These are phyloP conservation scores for Cercopithecus diana DNA, from an alignment of 2,797 vertebrate genomes.

Conservation along the genomic window DNA sequence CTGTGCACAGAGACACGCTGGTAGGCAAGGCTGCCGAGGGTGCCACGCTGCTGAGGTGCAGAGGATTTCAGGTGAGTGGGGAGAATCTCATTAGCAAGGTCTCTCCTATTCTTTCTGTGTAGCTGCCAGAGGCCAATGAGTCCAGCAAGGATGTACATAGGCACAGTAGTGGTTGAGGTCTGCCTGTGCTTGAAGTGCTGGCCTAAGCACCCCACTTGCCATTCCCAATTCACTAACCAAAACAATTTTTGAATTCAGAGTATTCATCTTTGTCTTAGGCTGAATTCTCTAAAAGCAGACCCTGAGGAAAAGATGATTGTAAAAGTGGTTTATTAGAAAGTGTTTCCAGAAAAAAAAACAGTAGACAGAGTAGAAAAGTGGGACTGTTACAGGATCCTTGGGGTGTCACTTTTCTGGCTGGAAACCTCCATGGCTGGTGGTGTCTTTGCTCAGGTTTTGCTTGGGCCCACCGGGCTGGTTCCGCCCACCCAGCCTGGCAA, in stretches of 20 bases:
- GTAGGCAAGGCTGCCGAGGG: background rate
- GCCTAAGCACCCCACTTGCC: background rate
- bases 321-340: background rate
- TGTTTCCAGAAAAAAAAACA: background rate
- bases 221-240: background rate
- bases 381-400: background rate
- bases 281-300: background rate
- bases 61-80: background rate
- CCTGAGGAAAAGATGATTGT: background rate
- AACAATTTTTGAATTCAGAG: background rate
- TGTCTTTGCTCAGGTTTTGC: background rate
- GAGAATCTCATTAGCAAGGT: conserved; percentile 30
- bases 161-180: fast-evolving
- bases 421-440: background rate
- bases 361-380: background rate
- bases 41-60: background rate
- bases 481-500: background rate
- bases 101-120: background rate
- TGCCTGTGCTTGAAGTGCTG: background rate
- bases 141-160: background rate
- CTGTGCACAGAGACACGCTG: background rate
- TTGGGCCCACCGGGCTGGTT: background rate
- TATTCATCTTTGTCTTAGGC: background rate
- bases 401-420: background rate
- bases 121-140: background rate